A percentile compares a stretch with the other conserved stretches of the same genome.
These are phyloP conservation scores for Stichopus chloronotus DNA, from an alignment of 35 echinoderm and acorn worm genomes.

Conservation along the genomic window DNA sequence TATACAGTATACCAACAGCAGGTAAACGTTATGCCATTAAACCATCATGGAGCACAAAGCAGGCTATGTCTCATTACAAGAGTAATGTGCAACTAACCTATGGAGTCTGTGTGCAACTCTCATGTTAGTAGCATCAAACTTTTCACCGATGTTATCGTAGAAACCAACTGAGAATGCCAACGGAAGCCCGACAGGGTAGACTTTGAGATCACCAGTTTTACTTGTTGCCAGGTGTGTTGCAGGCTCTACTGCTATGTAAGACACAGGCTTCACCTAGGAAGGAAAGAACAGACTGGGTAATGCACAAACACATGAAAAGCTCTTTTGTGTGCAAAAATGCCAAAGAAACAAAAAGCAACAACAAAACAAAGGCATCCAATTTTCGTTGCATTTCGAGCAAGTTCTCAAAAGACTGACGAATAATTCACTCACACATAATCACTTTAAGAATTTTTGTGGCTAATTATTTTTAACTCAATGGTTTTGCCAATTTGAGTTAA, in stretches of 20 bases:
- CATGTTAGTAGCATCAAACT: conserved; percentile 83
- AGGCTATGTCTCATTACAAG: too few species aligned
- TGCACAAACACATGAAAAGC: neutral
- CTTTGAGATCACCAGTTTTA: conserved; percentile 49
- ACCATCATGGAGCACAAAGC: too few species aligned
- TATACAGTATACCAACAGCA: too few species aligned
- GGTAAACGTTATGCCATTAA: too few species aligned
- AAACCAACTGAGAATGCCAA: conserved; percentile 78
- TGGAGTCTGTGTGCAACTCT: conserved; percentile 71
- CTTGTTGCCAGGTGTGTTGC: conserved; percentile 55
- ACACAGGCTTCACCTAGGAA: conserved; percentile 78
- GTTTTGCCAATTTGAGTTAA: too few species aligned
- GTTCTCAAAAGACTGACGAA: too few species aligned
- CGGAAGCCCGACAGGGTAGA: conserved; percentile 75
- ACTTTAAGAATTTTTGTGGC: too few species aligned
- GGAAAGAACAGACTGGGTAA: neutral
- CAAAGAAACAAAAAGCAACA: neutral
- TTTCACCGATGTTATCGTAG: conserved; percentile 93
- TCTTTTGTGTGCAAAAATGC: neutral
- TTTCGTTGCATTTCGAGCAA: too few species aligned
- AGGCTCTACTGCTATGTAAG: conserved; percentile 76
- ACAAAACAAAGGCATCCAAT: too few species aligned
- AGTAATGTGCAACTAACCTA: conserved; percentile 47
- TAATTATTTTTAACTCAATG: too few species aligned
- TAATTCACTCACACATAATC: too few species aligned